Percentiles rank a stretch among this genome's conserved stretches.
Conservation (phyloP, 2,888 invertebrate species). For the Lapara coniferarum region DNA sequence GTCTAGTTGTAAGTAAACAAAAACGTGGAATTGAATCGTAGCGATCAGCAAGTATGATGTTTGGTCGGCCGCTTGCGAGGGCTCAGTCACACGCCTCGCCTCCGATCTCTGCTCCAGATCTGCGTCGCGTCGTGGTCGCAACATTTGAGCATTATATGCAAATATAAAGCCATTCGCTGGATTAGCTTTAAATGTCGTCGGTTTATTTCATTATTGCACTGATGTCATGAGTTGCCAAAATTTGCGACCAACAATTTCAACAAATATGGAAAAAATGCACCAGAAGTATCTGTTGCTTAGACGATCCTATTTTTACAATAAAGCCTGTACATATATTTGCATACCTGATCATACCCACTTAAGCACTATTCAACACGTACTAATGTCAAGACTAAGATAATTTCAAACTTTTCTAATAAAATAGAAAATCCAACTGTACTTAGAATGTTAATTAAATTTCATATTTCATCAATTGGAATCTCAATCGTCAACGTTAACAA, state of each 20-base stretch:
- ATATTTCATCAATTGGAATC: background rate
- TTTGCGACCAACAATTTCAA: background rate
- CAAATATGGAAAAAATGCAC: background rate
- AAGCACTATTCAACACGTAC: too few species aligned
- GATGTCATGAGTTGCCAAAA: slow-evolving; percentile 23
- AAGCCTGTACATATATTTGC: background rate
- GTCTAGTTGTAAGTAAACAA: slow-evolving; percentile 33
- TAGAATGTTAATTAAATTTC: background rate
- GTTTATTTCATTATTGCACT: slow-evolving; percentile 35
- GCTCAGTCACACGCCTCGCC: slow-evolving; percentile 57
- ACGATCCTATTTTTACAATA: background rate
- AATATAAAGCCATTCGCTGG: slow-evolving; percentile 62
- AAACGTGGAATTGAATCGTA: slow-evolving; percentile 58
- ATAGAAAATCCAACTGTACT: background rate
- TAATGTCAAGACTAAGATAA: too few species aligned
- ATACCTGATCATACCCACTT: background rate
- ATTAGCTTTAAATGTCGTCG: slow-evolving; percentile 54
- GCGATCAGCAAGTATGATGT: slow-evolving; percentile 52
- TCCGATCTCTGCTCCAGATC: slow-evolving; percentile 74
- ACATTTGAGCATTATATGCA: slow-evolving; percentile 74
- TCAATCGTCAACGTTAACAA: too few species aligned
- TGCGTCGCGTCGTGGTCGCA: slow-evolving; percentile 69
- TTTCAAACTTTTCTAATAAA: background rate
- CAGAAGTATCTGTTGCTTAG: background rate
- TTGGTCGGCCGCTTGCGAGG: slow-evolving; percentile 40